Evolutionary conservation across 2,888 invertebrate genomes (phyloP), one percentile per base, ranked within the genome.

Genomic region (Biston stratarius): DNA sequence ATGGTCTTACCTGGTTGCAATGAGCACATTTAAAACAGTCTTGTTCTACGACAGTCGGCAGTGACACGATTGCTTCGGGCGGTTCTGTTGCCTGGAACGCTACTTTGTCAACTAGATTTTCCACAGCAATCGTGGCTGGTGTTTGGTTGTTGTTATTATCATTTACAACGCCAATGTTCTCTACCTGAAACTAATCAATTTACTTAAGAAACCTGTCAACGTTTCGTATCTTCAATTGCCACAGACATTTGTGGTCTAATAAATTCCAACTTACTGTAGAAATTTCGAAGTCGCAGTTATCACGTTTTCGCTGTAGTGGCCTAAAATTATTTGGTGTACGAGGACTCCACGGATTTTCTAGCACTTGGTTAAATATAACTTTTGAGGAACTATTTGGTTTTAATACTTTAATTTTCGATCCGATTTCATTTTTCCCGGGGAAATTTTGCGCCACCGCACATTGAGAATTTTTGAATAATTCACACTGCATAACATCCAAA

Each of bases 321-420:
- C 77, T 88, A 72, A 82, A 91, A 67, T 83, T 83, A 57, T 80
- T 80, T 11, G 92, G 89, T 55, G 84, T 79, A 49, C 93, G 88
- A 3, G 94, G 91, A 74, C 87, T 88, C 95, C 95, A 95, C 11
- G 95, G 95, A 78, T 91, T 94, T n/a, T 94, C 94, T 74, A 94
- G 77, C 15, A 95, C 94, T 76, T 94, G 89, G 78, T 95, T 95
- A 58, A 90, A 88, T 71, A 94, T 89, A 33, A 87, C 85, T 64
- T 64, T 72, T 42, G 71, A 5, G 14, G 69, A 49, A 8, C 9
- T 52, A 47, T 57, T 70, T 9, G 45, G 48, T 56, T 61, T 68
- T 0, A 59, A 57, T 9, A 44, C 55, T 36, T n/a, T 49, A 8
- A 47, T 68, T 57, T 56, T 68, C 8, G 38, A 45, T 47, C n/a